Evolutionary conservation across 2,797 vertebrate genomes (phyloP), one percentile per base, ranked within the genome.

Genomic region (Selene dorsalis): DNA sequence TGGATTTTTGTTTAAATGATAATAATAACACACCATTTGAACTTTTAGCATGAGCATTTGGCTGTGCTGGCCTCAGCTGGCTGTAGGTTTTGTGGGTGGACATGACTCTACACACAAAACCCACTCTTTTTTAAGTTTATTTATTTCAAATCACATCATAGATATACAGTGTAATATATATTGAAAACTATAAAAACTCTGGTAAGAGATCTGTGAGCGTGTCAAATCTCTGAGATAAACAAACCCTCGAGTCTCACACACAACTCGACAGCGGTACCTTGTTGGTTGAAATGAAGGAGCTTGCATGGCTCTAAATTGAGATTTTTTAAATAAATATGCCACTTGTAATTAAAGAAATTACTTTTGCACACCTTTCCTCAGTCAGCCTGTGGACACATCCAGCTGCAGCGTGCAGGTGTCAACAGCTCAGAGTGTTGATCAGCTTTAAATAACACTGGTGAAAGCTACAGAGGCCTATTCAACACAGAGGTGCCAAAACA

Each of bases 321-420:
- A 32, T 35, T 20, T 69, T 22, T 9, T 30, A 72, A 58, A 56
- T 61, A 75, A 60, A 41, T 39, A 30, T 62, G 47, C 13, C 22
- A 39, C 26, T 57, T 61, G 30, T 62, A 47, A 64, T 67, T 50
- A 55, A 67, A 59, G 5, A 62, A 55, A 69, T 58, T 20, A 7
- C 17, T 57, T 71, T 30, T 53, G 22, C 24, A n/a, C 35, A 14
- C 18, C 16, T 45, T 47, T 45, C 35, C 60, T 26, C 52, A 28
- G 35, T 58, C 48, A 11, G 17, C 32, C 20, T n/a, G 1, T 75
- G 48, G 43, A 0, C n/a, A 43, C 28, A n/a, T 55, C 39, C 57
- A 74, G 81, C 75, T 79, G 56, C 59, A 78, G 71, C 59, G 14
- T 63, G 56, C 60, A 73, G 69, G 32, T 59, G 62, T 68, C 67